Percentiles rank a stretch among this genome's conserved stretches.
Evolutionary conservation across 2,888 invertebrate genomes (phyloP).

Genomic region (Pantelozetes paolii): DNA sequence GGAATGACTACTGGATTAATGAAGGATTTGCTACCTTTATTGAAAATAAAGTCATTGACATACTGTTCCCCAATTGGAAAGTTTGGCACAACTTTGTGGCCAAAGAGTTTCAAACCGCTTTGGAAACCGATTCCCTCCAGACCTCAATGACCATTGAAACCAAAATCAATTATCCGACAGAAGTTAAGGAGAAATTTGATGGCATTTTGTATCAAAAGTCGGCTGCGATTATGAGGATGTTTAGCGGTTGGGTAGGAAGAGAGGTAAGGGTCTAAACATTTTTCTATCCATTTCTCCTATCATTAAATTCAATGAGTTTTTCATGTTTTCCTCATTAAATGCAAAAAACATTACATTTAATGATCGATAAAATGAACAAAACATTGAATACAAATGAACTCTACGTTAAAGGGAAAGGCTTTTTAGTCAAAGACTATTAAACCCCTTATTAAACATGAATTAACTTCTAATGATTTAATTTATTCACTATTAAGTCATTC

Average conservation of each 20-base stretch:
- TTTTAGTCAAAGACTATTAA: not conserved
- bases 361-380: too few species aligned
- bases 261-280: too few species aligned
- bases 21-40: constrained; percentile 89
- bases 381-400: too few species aligned
- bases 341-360: too few species aligned
- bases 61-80: constrained; percentile 71
- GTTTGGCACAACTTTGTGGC: constrained; percentile 73
- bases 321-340: too few species aligned
- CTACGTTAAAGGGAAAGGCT: too few species aligned
- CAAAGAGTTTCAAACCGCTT: constrained; percentile 66
- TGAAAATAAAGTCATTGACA: constrained; percentile 70
- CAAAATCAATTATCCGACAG: constrained; percentile 73
- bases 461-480: too few species aligned
- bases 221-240: constrained; percentile 79
- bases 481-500: constrained; percentile 62
- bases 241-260: constrained; percentile 72
- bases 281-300: too few species aligned
- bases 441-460: too few species aligned
- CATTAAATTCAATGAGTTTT: too few species aligned
- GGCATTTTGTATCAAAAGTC: constrained; percentile 88
- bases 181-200: constrained; percentile 79
- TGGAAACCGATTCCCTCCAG: constrained; percentile 69
- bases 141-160: constrained; percentile 87
- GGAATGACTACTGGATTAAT: constrained; percentile 78